Percentiles rank a stretch among this genome's conserved stretches.
Evolutionary conservation across 1,140 invertebrate genomes (phyloP).

Genomic region (Drosophila repletoides): DNA sequence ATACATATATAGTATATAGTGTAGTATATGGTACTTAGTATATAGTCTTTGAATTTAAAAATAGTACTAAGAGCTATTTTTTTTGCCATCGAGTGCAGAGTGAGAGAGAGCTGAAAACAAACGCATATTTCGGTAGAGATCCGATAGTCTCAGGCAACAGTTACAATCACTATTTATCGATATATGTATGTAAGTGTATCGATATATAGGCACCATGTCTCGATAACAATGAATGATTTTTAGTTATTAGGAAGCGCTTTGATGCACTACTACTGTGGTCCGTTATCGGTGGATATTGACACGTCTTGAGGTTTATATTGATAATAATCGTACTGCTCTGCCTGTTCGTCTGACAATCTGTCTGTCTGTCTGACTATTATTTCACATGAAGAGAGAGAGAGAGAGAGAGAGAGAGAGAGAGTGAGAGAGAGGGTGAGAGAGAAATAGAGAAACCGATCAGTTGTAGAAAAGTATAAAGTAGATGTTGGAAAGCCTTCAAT

Average conservation of each 20-base stretch:
- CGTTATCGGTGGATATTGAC: conserved; percentile 50
- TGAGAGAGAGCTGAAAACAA: not conserved
- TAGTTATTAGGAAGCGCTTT: conserved; percentile 20
- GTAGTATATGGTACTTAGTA: conserved; percentile 17
- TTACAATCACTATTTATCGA: conserved; percentile 6
- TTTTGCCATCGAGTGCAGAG: conserved; percentile 6
- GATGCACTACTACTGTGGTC: conserved; percentile 49
- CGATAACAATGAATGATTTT: conserved; percentile 35
- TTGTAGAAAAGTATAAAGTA: conserved; percentile 53
- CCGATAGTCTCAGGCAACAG: conserved; percentile 3
- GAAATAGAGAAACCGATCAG: no score
- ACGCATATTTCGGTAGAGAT: conserved; percentile 1
- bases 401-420: no score
- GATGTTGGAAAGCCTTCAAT: conserved; percentile 12
- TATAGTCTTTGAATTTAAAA: conserved; percentile 31
- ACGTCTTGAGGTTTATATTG: conserved; percentile 13
- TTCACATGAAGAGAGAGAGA: no score
- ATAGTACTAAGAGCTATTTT: conserved; percentile 20
- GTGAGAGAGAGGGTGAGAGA: no score
- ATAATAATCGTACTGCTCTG: not conserved
- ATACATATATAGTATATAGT: conserved; percentile 13
- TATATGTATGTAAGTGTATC: no score
- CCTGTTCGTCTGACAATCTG: no score
- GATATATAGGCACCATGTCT: not conserved
- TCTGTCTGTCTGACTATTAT: not conserved